These are phyloP conservation scores for Meriones psammophilus DNA, from an alignment of 2,797 vertebrate species.

Conservation along the genomic window DNA sequence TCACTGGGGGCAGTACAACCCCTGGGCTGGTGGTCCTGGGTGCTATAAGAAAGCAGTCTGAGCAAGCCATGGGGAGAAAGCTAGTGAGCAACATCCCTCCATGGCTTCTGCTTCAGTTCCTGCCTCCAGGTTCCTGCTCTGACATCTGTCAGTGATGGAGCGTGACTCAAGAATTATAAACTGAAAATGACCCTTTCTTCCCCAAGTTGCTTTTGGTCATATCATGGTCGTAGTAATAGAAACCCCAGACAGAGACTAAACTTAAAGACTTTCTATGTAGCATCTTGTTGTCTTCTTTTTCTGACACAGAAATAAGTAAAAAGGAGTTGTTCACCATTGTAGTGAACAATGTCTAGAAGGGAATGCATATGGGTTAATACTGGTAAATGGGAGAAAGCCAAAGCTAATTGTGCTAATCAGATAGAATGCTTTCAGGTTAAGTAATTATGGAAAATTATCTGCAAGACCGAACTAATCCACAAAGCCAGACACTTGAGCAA, in stretches of 20 bases:
- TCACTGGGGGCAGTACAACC: neutral
- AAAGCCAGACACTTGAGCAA: constrained; percentile 79
- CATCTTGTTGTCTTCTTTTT: constrained; percentile 27
- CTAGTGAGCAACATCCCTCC: no score
- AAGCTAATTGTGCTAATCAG: constrained; percentile 77
- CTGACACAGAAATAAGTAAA: neutral
- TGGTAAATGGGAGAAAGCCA: constrained; percentile 71
- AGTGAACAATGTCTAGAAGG: neutral
- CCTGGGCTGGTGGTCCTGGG: neutral
- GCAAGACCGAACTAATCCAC: constrained; percentile 81
- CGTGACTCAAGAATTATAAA: neutral
- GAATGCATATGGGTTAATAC: constrained; percentile 36
- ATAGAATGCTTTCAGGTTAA: constrained; percentile 79
- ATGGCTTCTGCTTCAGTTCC: neutral
- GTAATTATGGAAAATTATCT: constrained; percentile 80
- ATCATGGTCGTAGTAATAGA: neutral
- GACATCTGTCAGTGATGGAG: neutral
- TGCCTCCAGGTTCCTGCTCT: neutral
- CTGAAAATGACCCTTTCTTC: neutral
- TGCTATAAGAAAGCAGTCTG: neutral
- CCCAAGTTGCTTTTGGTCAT: neutral
- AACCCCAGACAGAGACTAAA: neutral
- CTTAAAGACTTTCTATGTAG: neutral
- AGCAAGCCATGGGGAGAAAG: neutral
- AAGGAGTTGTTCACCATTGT: neutral